phyloP scores from a whole-genome alignment of 2,888 invertebrate species.

The Limulus polyphemus region DNA sequence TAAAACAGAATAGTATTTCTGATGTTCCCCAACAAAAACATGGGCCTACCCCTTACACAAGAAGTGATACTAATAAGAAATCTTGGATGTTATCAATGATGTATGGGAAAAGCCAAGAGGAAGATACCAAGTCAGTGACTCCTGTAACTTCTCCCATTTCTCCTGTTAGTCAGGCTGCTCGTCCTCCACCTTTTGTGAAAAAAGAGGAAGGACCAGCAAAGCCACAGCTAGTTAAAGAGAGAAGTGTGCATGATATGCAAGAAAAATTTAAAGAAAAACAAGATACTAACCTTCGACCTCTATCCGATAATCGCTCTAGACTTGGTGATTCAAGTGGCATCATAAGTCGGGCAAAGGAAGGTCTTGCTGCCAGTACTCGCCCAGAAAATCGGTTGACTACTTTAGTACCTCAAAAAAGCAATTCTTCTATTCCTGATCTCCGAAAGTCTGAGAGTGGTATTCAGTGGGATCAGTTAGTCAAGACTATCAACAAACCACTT shows the following conservation, averaged over 20 bases:
- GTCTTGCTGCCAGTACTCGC: slow-evolving; percentile 14
- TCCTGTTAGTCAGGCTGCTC: background rate
- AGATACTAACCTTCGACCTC: slow-evolving; percentile 7
- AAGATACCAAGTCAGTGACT: slow-evolving; percentile 30
- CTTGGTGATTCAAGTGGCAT: slow-evolving; percentile 16
- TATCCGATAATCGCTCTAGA: slow-evolving; percentile 8
- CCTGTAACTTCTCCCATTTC: background rate
- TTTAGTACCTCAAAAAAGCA: slow-evolving; percentile 4
- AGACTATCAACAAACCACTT: slow-evolving; percentile 53
- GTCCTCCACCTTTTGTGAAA: too few relatives aligned
- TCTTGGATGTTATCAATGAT: slow-evolving; percentile 38
- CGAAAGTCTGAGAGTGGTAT: slow-evolving; percentile 36
- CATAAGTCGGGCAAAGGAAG: slow-evolving; percentile 19
- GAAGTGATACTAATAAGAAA: slow-evolving; percentile 32
- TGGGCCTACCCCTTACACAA: slow-evolving; percentile 11
- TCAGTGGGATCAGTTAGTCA: slow-evolving; percentile 85
- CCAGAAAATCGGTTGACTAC: slow-evolving; percentile 6
- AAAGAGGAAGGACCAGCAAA: too few relatives aligned
- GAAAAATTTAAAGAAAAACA: slow-evolving; percentile 17
- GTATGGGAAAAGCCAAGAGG: slow-evolving; percentile 31
- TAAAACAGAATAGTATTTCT: slow-evolving; percentile 16
- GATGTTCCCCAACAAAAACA: slow-evolving; percentile 18
- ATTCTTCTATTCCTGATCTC: background rate
- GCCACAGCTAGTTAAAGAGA: too few relatives aligned
- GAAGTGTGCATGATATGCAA: slow-evolving; percentile 13